Base-by-base conservation (phyloP, 2,113 vertebrate species). In the Siphamia tubifer region DNA sequence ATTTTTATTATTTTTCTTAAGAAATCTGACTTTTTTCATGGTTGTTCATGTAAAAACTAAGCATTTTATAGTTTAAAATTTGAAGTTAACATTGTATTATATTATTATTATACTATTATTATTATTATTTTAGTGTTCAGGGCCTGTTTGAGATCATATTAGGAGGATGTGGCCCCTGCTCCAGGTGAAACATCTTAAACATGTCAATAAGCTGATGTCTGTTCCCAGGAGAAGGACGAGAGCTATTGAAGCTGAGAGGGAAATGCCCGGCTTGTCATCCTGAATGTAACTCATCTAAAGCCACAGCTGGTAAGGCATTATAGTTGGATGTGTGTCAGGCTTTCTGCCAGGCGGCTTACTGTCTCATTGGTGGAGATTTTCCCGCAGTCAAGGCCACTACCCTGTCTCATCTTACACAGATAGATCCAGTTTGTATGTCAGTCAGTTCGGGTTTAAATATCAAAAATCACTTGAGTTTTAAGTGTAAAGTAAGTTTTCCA, bases 381-480 rank as follows among this genome's bases (percentile, higher is more conserved):
- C 56, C 73, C 56, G 35, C 54, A 52, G 55, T 43, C 6, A 8
- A 62, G 44, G 42, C 55, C 32, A 72, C 28, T 43, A 16, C 48
- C 57, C 39, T 4, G 57, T 60, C 39, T 85, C 55, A 45, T 12
- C 3, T 86, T 79, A 70, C 80, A 47, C 11, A 43, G 43, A 40
- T 13, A 19, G 13, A n/a, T 44, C 40, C 38, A 16, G 47, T 11
- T 15, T 21, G 15, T 25, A 17, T 45, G 42, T 45, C 51, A 54
- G 58, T 63, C 11, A 6, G 45, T 25, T 28, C 34, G 51, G 30
- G 68, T 65, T 42, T 53, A 38, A 16, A 56, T 12, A 6, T n/a
- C 24, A 8, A 30, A 39, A 45, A 21, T 17, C 19, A 12, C 35
- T 32, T 17, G 6, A 24, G 20, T 31, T 24, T 11, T 19, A 4